Evolutionary conservation across 1,140 invertebrate species (phyloP).

Genomic region (Bombus balteatus): DNA sequence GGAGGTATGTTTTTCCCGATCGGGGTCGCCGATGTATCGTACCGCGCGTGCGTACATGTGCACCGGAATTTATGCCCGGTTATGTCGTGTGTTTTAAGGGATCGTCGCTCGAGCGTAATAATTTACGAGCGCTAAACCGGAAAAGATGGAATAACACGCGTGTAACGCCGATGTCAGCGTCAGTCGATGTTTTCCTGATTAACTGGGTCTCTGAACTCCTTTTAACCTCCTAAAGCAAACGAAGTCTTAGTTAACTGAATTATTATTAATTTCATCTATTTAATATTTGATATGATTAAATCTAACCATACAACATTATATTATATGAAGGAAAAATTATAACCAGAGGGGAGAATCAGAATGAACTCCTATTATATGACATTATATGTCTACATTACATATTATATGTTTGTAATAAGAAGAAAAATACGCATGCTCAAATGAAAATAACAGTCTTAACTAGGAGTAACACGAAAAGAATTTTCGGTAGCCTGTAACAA

Average conservation of each 20-base stretch:
- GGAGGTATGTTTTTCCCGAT: constrained; percentile 54
- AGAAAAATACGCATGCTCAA: too few species aligned
- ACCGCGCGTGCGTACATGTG: constrained; percentile 29
- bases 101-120: constrained; percentile 47
- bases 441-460: too few species aligned
- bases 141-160: constrained; percentile 41
- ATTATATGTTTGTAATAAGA: too few species aligned
- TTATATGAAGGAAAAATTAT: too few species aligned
- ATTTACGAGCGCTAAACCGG: constrained; percentile 46
- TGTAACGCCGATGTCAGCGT: constrained; percentile 30
- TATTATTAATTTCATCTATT: too few species aligned
- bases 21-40: constrained; percentile 36
- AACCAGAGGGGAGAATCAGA: too few species aligned
- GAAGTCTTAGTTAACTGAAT: too few species aligned
- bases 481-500: constrained; percentile 13
- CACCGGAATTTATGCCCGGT: constrained; percentile 44
- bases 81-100: constrained; percentile 38
- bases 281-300: too few species aligned
- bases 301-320: too few species aligned
- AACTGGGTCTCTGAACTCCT: constrained; percentile 21
- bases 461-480: not conserved
- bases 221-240: not conserved
- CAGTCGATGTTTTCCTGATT: constrained; percentile 37
- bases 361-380: too few species aligned
- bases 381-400: too few species aligned